phyloP scores from a whole-genome alignment of 2,113 vertebrate genomes.

The Cyprinodon variegatus region DNA sequence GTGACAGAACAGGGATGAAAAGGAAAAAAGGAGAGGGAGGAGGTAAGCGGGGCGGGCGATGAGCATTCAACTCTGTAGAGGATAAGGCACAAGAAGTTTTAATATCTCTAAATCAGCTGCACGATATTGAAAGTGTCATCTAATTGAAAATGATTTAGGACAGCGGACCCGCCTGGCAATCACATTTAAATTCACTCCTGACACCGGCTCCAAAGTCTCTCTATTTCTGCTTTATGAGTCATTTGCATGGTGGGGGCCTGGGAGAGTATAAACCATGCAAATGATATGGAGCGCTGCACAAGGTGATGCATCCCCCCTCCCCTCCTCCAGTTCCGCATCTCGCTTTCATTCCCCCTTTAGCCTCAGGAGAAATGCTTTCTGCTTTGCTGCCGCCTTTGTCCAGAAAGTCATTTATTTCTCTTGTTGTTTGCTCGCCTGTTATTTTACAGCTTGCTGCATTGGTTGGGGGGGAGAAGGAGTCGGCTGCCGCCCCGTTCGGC shows the following conservation, averaged over 20 bases:
- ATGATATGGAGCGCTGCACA: constrained; percentile 79
- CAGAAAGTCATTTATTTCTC: constrained; percentile 81
- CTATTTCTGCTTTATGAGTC: constrained; percentile 81
- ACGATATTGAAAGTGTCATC: constrained; percentile 85
- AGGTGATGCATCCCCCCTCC: constrained; percentile 73
- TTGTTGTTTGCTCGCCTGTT: constrained; percentile 70
- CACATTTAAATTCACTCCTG: constrained; percentile 81
- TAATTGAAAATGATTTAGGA: constrained; percentile 86
- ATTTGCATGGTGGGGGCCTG: constrained; percentile 84
- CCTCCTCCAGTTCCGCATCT: constrained; percentile 61
- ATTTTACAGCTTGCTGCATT: constrained; percentile 71
- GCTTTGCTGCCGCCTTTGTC: constrained; percentile 79
- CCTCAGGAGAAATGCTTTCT: constrained; percentile 80
- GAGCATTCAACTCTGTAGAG: constrained; percentile 72
- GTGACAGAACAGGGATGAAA: constrained; percentile 58
- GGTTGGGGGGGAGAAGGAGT: constrained; percentile 51
- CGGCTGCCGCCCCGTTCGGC: constrained; percentile 46
- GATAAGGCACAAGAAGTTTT: constrained; percentile 78
- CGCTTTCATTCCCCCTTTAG: constrained; percentile 59
- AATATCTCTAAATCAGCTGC: constrained; percentile 84
- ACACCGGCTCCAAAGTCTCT: constrained; percentile 79
- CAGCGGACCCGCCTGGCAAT: constrained; percentile 72
- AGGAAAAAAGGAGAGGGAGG: constrained; percentile 16
- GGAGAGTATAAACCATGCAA: constrained; percentile 84
- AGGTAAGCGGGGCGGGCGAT: constrained; percentile 45